A percentile compares a stretch with the other conserved stretches of the same genome.
phyloP scores from a whole-genome alignment of 2,888 invertebrate genomes.

The Chrysodeixis includens region DNA sequence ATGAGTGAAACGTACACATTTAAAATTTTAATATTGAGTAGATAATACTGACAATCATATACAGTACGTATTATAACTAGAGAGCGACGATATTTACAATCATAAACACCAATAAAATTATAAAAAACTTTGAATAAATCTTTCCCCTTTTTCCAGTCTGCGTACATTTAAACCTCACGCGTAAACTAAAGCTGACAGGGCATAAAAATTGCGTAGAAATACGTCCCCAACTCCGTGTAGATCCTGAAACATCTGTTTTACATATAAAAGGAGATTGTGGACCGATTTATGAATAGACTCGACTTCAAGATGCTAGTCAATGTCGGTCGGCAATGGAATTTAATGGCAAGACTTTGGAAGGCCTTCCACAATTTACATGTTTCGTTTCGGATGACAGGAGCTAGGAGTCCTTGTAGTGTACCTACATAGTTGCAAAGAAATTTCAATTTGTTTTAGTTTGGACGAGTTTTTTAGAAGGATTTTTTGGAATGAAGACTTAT shows the following conservation, averaged over 20 bases:
- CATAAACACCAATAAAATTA: background rate
- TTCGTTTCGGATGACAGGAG: conserved; percentile 30
- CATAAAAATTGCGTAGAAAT: conserved; percentile 62
- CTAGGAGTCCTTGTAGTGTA: background rate
- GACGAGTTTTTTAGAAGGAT: background rate
- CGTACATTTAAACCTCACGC: conserved; percentile 33
- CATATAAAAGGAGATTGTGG: conserved; percentile 61
- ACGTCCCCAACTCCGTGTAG: conserved; percentile 41
- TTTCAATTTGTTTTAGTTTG: background rate
- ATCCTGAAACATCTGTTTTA: conserved; percentile 58
- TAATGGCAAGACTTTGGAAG: conserved; percentile 52
- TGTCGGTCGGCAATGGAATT: conserved; percentile 55
- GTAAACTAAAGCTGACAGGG: conserved; percentile 54
- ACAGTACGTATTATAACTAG: too few species aligned
- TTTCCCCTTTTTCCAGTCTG: conserved; percentile 18
- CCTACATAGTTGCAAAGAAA: background rate
- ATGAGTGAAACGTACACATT: too few species aligned
- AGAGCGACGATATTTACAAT: too few species aligned
- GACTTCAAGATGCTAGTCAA: conserved; percentile 46
- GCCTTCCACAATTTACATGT: conserved; percentile 50
- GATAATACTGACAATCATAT: too few species aligned
- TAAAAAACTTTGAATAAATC: background rate
- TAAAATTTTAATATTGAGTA: too few species aligned
- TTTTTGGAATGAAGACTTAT: too few species aligned
- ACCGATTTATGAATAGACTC: conserved; percentile 58